phyloP scores from a whole-genome alignment of 2,797 vertebrate species.

The Thunnus albacares region DNA sequence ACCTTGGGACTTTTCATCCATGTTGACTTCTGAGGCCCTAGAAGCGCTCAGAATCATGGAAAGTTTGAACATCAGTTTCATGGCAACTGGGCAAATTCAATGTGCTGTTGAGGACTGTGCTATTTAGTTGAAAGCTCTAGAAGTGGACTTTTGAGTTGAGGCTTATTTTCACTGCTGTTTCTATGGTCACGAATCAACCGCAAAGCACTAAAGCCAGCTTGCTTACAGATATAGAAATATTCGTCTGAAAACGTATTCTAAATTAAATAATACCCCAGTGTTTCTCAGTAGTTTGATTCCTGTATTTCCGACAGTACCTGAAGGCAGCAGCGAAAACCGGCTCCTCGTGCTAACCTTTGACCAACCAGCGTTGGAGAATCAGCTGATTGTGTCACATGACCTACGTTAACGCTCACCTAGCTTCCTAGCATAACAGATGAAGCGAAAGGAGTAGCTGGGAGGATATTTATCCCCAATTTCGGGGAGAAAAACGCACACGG shows the following conservation, averaged over 20 bases:
- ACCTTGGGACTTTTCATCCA: neutral
- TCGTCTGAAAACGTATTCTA: neutral
- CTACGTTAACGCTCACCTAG: slow-evolving; percentile 37
- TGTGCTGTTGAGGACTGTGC: neutral
- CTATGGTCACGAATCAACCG: neutral
- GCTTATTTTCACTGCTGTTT: neutral
- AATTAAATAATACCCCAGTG: neutral
- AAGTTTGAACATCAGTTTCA: neutral
- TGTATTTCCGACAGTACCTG: neutral
- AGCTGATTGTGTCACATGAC: slow-evolving; percentile 87
- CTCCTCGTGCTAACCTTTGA: slow-evolving; percentile 60
- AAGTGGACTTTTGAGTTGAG: too few relatives aligned
- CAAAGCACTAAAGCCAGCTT: neutral
- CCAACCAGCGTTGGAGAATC: slow-evolving; percentile 68
- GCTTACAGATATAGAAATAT: neutral
- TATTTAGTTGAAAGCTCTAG: neutral
- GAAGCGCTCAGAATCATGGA: neutral
- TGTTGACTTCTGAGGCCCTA: neutral
- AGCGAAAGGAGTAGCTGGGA: neutral
- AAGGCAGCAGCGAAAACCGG: slow-evolving; percentile 34
- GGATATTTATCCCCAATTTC: neutral
- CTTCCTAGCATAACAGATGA: slow-evolving; percentile 53
- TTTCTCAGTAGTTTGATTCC: accelerated
- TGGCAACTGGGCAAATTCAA: neutral
- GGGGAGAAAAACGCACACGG: neutral